Base-by-base conservation (phyloP, 2,797 vertebrate species). In the Rhyacichthys aspro region DNA sequence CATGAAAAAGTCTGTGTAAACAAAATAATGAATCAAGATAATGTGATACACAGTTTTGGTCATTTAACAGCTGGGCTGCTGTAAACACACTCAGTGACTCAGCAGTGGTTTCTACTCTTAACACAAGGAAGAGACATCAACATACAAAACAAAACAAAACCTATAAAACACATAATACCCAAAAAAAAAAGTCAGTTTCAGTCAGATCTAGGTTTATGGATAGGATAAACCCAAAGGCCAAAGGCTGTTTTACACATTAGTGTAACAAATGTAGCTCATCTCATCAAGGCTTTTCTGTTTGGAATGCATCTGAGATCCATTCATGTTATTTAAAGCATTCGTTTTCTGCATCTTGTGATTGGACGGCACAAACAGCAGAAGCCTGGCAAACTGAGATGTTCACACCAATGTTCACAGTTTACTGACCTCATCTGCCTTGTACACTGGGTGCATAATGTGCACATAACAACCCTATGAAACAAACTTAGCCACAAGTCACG, bases 61-160 rank as follows among this genome's bases (percentile, higher is more conserved):
- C n/a, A n/a, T n/a, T n/a, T n/a, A n/a, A n/a, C n/a, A n/a, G n/a
- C n/a, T n/a, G n/a, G n/a, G n/a, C n/a, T n/a, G n/a, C n/a, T n/a
- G n/a, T n/a, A n/a, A n/a, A n/a, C n/a, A n/a, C n/a, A n/a, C n/a
- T n/a, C n/a, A n/a, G n/a, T n/a, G 60, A 82, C 61, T 69, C 63
- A 58, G 53, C 55, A 49, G 37, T n/a, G 16, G 37, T 55, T 39
- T 49, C 43, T 49, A 60, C 43, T 38, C n/a, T 33, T 54, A 70
- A 43, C 62, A 43, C 23, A 43, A 9, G 19, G 43, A 18, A 69
- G 53, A 11, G 48, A 56, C 41, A n/a, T 34, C 15, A 39, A 15
- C 18, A 17, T 46, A 57, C 12, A 15, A 41, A 55, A 50, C 42
- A 8, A 32, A 72, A 44, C n/a, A n/a, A n/a, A n/a, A n/a, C n/a